A percentile compares a stretch with the other conserved stretches of the same genome.
Evolutionary conservation across 2,113 vertebrate species (phyloP).

Genomic region (Brachypteracias leptosomus): DNA sequence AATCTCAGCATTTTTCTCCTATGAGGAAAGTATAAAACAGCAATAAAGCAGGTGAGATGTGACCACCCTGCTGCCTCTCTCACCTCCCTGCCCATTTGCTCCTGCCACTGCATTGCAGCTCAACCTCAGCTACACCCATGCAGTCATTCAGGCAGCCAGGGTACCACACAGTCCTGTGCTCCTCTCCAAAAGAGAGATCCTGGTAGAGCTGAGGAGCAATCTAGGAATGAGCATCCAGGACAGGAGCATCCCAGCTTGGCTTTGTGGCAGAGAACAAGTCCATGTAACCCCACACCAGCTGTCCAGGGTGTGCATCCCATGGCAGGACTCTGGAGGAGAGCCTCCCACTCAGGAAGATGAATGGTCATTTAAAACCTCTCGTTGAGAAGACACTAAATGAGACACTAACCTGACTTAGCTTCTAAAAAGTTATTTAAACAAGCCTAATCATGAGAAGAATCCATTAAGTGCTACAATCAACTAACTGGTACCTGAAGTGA

Average conservation of each 20-base stretch:
- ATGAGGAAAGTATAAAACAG: not conserved
- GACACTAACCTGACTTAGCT: not conserved
- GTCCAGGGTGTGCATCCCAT: not conserved
- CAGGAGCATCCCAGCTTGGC: not conserved
- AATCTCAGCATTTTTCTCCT: not conserved
- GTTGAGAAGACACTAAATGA: not conserved
- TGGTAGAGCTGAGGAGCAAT: not conserved
- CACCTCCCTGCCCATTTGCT: not conserved
- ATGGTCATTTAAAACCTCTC: not conserved
- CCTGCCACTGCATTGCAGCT: not conserved
- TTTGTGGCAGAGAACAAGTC: not conserved
- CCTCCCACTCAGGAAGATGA: not conserved
- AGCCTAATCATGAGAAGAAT: not conserved
- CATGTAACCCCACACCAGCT: not conserved
- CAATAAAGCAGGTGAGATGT: not conserved
- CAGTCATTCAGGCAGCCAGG: not conserved
- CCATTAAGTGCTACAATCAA: slow-evolving; percentile 37
- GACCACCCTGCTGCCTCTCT: not conserved
- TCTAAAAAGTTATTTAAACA: slow-evolving; percentile 36
- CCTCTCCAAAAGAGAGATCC: not conserved
- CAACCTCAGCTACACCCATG: not conserved
- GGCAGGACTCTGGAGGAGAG: not conserved
- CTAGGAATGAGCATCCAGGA: not conserved
- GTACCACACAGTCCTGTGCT: not conserved
- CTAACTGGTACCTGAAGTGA: slow-evolving; percentile 22